phyloP scores from a whole-genome alignment of 2,888 invertebrate genomes.

The Muscina levida region DNA sequence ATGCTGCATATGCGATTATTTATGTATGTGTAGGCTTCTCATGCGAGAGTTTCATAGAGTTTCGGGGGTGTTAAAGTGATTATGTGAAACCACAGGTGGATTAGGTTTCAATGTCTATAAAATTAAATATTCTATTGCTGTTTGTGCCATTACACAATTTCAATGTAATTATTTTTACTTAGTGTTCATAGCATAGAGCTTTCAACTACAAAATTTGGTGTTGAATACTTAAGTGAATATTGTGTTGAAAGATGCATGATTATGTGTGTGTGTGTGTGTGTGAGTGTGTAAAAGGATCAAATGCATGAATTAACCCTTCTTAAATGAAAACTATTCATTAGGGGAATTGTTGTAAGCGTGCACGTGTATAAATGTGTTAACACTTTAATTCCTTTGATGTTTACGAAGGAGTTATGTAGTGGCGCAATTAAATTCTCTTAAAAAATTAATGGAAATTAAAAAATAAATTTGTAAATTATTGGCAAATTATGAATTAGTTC shows the following conservation, averaged over 20 bases:
- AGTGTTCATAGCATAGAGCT: slow-evolving; percentile 20
- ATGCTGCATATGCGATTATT: background rate
- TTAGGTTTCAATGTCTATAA: slow-evolving; percentile 64
- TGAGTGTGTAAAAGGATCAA: background rate
- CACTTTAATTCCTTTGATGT: slow-evolving; percentile 25
- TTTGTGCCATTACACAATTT: slow-evolving; percentile 48
- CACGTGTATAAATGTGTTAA: slow-evolving; percentile 1
- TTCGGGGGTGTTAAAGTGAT: slow-evolving; percentile 59
- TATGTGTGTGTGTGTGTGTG: slow-evolving; percentile 19
- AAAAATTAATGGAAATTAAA: background rate
- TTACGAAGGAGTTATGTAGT: background rate
- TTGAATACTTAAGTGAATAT: slow-evolving; percentile 44
- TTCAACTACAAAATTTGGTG: slow-evolving; percentile 45
- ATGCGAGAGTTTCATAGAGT: slow-evolving; percentile 30
- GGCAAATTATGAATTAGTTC: too few relatives aligned
- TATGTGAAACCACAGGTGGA: slow-evolving; percentile 69
- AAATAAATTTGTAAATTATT: background rate
- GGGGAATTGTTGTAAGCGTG: background rate
- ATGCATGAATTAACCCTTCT: slow-evolving; percentile 32
- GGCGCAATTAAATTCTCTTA: background rate
- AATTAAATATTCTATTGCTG: slow-evolving; percentile 61
- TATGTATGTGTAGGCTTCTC: slow-evolving; percentile 7
- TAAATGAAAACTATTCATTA: slow-evolving; percentile 35
- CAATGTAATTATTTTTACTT: slow-evolving; percentile 55
- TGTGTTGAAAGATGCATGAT: slow-evolving; percentile 4